These are phyloP conservation scores for Ornithoptera priamus DNA, from an alignment of 2,888 invertebrate genomes.

Conservation along the genomic window DNA sequence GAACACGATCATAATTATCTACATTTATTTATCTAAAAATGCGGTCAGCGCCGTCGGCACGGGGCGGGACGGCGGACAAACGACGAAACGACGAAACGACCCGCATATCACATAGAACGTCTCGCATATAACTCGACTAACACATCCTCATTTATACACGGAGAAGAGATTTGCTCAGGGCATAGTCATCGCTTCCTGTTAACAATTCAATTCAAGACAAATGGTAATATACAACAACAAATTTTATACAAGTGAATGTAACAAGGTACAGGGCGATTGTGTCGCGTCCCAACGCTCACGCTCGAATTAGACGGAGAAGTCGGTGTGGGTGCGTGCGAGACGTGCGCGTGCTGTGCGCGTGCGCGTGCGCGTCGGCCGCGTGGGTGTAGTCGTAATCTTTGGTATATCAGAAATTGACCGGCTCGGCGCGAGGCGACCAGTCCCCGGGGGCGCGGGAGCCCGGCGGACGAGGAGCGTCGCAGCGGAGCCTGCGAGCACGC, in stretches of 20 bases:
- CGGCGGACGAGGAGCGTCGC: conserved; percentile 5
- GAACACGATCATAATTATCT: conserved; percentile 22
- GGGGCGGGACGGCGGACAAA: too few relatives aligned
- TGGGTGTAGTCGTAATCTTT: conserved; percentile 12
- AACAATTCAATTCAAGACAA: conserved; percentile 17
- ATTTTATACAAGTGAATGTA: conserved; percentile 24
- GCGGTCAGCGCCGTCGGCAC: conserved; percentile 13
- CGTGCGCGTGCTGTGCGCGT: neutral
- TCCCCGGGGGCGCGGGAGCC: neutral
- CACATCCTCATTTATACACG: conserved; percentile 24
- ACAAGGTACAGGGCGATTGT: conserved; percentile 11
- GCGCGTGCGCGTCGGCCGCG: neutral
- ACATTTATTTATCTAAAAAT: conserved; percentile 27
- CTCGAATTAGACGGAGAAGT: neutral
- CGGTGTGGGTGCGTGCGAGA: neutral
- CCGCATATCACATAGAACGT: conserved; percentile 24
- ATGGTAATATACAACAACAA: conserved; percentile 30
- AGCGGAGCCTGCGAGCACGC: neutral
- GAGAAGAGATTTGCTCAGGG: conserved; percentile 19
- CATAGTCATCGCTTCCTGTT: conserved; percentile 11
- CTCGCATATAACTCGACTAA: conserved; percentile 15
- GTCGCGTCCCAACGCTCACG: neutral
- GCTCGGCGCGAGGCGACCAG: conserved; percentile 5
- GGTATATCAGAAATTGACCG: conserved; percentile 8
- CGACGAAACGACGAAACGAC: neutral